Percentiles rank a stretch among this genome's conserved stretches.
phyloP scores from a whole-genome alignment of 2,888 invertebrate species.

The Drosophila leonis region DNA sequence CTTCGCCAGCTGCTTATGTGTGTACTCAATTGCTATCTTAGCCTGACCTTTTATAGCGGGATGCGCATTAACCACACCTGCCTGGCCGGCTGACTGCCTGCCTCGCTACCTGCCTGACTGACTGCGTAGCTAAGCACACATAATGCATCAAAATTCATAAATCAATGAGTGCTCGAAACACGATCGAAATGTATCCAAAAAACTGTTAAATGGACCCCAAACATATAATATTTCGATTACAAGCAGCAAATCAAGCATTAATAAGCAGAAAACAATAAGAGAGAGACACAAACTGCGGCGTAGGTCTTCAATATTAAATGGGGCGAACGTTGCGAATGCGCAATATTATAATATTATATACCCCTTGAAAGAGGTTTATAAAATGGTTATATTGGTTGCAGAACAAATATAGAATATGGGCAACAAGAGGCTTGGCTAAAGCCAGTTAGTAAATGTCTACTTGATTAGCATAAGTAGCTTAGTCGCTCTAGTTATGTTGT shows the following conservation, averaged over 20 bases:
- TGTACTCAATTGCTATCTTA: conserved; percentile 1
- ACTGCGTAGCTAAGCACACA: background rate
- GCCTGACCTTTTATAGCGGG: conserved; percentile 3
- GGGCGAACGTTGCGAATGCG: conserved; percentile 44
- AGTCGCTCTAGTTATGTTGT: no score
- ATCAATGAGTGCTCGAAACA: conserved; percentile 1
- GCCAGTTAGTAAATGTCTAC: no score
- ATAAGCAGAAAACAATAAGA: background rate
- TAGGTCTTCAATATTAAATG: background rate
- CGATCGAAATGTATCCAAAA: background rate
- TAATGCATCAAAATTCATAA: conserved; percentile 8
- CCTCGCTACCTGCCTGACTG: background rate
- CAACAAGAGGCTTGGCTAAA: no score
- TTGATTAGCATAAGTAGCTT: no score
- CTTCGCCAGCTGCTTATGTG: conserved; percentile 3
- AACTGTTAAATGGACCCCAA: background rate
- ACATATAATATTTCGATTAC: background rate
- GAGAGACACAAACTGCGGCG: no score
- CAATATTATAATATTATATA: conserved; percentile 15
- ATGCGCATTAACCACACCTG: conserved; percentile 7
- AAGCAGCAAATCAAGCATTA: background rate
- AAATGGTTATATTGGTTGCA: background rate
- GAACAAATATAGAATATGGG: no score
- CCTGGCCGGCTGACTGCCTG: background rate
- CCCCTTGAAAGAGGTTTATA: background rate